phyloP scores from a whole-genome alignment of 2,888 invertebrate genomes.

The Physocephala rufipes region DNA sequence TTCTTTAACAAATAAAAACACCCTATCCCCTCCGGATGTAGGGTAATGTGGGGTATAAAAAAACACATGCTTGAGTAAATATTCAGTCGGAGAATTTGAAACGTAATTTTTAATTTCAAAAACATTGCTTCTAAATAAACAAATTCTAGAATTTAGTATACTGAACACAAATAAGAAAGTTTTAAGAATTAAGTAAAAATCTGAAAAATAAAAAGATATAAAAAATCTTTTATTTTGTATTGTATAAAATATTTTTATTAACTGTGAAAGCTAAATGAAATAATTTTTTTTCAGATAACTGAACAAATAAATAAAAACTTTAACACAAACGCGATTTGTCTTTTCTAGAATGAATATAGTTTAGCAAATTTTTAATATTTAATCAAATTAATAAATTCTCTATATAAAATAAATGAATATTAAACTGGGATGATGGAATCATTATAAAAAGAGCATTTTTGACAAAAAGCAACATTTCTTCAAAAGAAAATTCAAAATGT shows the following conservation, averaged over 20 bases:
- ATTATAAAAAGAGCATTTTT: slow-evolving; percentile 52
- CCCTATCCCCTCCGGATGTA: no score
- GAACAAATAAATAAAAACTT: slow-evolving; percentile 46
- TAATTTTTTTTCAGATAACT: slow-evolving; percentile 52
- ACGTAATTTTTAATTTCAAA: slow-evolving; percentile 6
- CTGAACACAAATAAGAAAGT: slow-evolving; percentile 27
- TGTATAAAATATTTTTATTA: slow-evolving; percentile 66
- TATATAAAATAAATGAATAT: neutral
- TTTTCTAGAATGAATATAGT: slow-evolving; percentile 17
- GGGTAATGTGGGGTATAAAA: no score
- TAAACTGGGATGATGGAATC: slow-evolving; percentile 63
- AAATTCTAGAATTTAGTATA: slow-evolving; percentile 32
- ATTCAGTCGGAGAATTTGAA: neutral
- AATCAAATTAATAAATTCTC: neutral
- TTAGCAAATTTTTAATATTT: neutral
- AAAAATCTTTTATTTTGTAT: slow-evolving; percentile 65
- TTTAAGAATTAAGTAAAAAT: slow-evolving; percentile 41
- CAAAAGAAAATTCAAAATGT: neutral
- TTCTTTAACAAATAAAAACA: no score
- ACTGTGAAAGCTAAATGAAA: slow-evolving; percentile 66
- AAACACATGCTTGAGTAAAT: no score
- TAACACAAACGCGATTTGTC: slow-evolving; percentile 47
- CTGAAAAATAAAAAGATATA: slow-evolving; percentile 53
- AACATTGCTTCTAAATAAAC: slow-evolving; percentile 6
- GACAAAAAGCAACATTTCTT: slow-evolving; percentile 17